phyloP scores from a whole-genome alignment of 2,113 vertebrate genomes.

The Equus przewalskii region DNA sequence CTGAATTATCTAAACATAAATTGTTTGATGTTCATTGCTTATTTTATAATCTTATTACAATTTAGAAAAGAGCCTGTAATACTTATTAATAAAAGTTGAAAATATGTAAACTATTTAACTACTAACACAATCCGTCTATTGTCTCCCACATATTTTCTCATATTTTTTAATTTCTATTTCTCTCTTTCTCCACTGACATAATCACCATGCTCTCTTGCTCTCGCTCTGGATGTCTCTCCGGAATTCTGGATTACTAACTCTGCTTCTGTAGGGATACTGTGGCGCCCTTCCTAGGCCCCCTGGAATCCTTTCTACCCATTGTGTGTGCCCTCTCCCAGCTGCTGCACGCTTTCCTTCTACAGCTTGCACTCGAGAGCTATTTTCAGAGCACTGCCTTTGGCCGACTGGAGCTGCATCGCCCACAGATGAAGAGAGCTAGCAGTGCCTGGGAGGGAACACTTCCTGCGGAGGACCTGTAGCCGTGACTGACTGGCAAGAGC shows the following conservation, averaged over 20 bases:
- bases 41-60: not conserved
- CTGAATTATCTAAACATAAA: not conserved
- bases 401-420: not conserved
- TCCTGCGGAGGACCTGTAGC: not conserved
- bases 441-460: not conserved
- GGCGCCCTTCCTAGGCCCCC: not conserved
- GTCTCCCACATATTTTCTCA: not conserved
- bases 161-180: not conserved
- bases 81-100: not conserved
- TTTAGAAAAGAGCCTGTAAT: not conserved
- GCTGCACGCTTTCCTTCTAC: not conserved
- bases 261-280: rapidly evolving
- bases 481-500: too few species aligned
- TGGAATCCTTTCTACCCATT: rapidly evolving
- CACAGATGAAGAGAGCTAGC: not conserved
- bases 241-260: not conserved
- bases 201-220: not conserved
- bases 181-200: not conserved
- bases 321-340: too few species aligned
- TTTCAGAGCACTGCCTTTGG: not conserved
- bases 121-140: not conserved
- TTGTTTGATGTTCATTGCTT: not conserved
- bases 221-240: not conserved
- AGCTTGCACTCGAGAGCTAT: not conserved
- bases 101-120: not conserved